A percentile compares a stretch with the other conserved stretches of the same genome.
phyloP scores from a whole-genome alignment of 2,113 vertebrate genomes.

The Leptodactylus fuscus region DNA sequence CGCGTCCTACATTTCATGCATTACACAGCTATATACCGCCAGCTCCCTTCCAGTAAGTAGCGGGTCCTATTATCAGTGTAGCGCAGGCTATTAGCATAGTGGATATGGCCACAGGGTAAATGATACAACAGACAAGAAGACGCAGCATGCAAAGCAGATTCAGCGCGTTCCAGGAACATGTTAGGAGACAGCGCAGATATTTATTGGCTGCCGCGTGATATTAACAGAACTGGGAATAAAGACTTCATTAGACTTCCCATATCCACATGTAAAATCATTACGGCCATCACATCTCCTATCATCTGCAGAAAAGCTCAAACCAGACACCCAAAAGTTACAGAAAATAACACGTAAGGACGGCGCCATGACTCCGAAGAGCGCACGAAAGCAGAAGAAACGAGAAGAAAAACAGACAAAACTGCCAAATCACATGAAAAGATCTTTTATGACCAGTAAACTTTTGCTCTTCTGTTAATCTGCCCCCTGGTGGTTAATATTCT shows the following conservation, averaged over 20 bases:
- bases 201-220: constrained; percentile 19
- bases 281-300: background rate
- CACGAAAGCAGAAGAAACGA: background rate
- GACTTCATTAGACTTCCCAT: constrained; percentile 15
- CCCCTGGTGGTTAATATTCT: background rate
- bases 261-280: constrained; percentile 36
- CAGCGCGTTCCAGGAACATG: background rate
- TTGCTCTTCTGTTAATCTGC: background rate
- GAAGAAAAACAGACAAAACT: background rate
- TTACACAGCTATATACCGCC: background rate
- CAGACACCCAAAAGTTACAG: background rate
- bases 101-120: constrained; percentile 38
- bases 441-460: background rate
- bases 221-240: constrained; percentile 26
- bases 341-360: background rate
- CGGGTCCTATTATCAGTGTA: background rate
- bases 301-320: background rate
- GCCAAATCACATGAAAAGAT: background rate
- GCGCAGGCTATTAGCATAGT: constrained; percentile 37
- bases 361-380: background rate
- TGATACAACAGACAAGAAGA: constrained; percentile 34
- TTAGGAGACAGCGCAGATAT: background rate
- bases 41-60: background rate
- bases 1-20: background rate
- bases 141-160: background rate